Conservation (phyloP, 30 jellyfish, hydroid and myxozoan species). For the Aurelia sp. region DNA sequence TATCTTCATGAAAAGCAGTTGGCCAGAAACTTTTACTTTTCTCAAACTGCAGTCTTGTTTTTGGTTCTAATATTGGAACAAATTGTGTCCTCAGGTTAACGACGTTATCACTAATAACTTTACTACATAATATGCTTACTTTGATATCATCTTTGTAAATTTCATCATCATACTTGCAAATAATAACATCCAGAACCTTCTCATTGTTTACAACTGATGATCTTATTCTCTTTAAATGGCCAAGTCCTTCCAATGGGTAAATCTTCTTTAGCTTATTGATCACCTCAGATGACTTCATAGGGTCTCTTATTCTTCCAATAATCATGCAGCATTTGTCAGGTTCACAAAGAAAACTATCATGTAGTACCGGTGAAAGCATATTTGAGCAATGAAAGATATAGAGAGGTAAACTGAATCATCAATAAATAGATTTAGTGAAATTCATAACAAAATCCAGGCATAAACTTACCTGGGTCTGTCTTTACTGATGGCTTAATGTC, state of each 20-base stretch:
- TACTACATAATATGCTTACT: neutral
- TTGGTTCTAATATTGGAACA: conserved; percentile 64
- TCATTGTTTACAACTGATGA: neutral
- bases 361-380: conserved; percentile 29
- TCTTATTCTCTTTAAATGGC: conserved; percentile 52
- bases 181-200: conserved; percentile 22
- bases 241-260: conserved; percentile 20
- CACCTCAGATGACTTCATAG: conserved; percentile 9
- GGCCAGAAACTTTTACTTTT: conserved; percentile 79
- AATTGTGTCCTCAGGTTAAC: conserved; percentile 1
- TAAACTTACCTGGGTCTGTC: too few species aligned
- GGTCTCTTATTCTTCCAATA: conserved; percentile 14
- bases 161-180: conserved; percentile 13
- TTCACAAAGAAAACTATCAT: conserved; percentile 7
- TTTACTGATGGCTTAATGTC: too few species aligned
- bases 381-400: too few species aligned
- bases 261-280: neutral
- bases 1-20: conserved; percentile 83
- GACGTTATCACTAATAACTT: neutral
- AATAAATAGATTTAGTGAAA: neutral
- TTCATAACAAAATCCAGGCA: too few species aligned
- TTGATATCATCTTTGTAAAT: neutral
- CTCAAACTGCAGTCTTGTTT: conserved; percentile 80
- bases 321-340: conserved; percentile 18
- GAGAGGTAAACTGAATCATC: neutral